A percentile compares a stretch with the other conserved stretches of the same genome.
These are phyloP conservation scores for Steinernema khuongi DNA, from an alignment of 1,140 invertebrate species.

Conservation along the genomic window DNA sequence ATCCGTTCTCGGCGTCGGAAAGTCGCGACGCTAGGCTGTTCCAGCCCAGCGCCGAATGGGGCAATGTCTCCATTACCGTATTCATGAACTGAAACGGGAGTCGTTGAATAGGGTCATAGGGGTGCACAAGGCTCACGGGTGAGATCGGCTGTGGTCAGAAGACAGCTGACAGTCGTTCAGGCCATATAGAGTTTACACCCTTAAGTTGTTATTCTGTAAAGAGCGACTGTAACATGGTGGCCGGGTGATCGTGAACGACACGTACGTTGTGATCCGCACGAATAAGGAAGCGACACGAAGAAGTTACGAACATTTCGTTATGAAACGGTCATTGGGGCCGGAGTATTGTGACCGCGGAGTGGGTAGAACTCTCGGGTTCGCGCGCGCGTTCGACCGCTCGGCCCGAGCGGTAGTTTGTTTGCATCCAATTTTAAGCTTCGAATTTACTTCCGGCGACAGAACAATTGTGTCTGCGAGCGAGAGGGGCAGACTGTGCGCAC, in stretches of 20 bases:
- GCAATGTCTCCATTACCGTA: constrained; percentile 13
- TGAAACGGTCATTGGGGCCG: background rate
- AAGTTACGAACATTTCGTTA: background rate
- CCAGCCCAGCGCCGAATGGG: constrained; percentile 12
- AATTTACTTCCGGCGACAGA: constrained; percentile 14
- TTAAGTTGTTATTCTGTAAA: background rate
- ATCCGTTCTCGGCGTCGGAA: background rate
- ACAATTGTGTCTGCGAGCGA: background rate
- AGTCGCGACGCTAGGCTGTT: background rate
- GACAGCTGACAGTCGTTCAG: background rate
- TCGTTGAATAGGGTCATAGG: no score
- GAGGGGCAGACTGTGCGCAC: background rate
- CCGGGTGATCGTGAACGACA: no score
- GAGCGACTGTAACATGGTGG: background rate
- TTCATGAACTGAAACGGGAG: constrained; percentile 5
- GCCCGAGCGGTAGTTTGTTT: background rate
- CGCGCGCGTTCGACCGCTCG: background rate
- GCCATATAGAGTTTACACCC: background rate
- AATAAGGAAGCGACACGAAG: background rate
- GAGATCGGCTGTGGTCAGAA: background rate
- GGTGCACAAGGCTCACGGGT: background rate
- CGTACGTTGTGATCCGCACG: no score
- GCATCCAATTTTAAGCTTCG: constrained; percentile 15
- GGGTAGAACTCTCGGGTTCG: background rate
- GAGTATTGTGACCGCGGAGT: background rate